Base-by-base conservation (phyloP, 2,113 vertebrate genomes). In the Silurus meridionalis region DNA sequence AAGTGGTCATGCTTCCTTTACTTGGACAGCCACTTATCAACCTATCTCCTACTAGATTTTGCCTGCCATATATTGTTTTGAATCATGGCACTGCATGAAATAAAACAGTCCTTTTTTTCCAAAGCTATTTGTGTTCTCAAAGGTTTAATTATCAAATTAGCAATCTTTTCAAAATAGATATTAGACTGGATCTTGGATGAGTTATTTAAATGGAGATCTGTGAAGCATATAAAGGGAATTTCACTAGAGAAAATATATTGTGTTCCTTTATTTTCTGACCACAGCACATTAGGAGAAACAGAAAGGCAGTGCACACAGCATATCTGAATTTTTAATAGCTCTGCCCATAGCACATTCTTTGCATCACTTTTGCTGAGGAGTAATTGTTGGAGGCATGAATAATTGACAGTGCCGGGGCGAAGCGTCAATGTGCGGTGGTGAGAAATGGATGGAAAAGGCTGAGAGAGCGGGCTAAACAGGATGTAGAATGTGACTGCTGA, bases 381-480 rank as follows among this genome's bases (percentile, higher is more conserved):
- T 78, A 85, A 80, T 19, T 61, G 63, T 71, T 28, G 52, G 63
- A 85, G 78, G 57, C 55, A 84, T 88, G 85, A 88, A 88, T 83
- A 86, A 90, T 87, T 87, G 87, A 85, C 74, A 28, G 37, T 50
- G 67, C 60, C 61, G 74, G 67, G 61, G 55, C 84, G 57, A 83
- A 21, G 75, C 25, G 15, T 80, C 67, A 55, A 86, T 85, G 82
- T 58, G 50, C 74, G 48, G 80, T 67, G 58, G 74, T 88, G 82
- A 80, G 80, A 88, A 90, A 87, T 87, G 83, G 79, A 87, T 66
- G 83, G 63, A 61, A 80, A 82, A 82, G 81, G 66, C 71, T 82
- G 85, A 82, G 71, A 84, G 48, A 84, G 77, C 67, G n/a, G 78
- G 52, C 80, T 55, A 81, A 87, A 87, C 87, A 86, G 71, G 85